Base-by-base conservation (phyloP, 1,140 invertebrate species). In the Hydropsyche tenuis region DNA sequence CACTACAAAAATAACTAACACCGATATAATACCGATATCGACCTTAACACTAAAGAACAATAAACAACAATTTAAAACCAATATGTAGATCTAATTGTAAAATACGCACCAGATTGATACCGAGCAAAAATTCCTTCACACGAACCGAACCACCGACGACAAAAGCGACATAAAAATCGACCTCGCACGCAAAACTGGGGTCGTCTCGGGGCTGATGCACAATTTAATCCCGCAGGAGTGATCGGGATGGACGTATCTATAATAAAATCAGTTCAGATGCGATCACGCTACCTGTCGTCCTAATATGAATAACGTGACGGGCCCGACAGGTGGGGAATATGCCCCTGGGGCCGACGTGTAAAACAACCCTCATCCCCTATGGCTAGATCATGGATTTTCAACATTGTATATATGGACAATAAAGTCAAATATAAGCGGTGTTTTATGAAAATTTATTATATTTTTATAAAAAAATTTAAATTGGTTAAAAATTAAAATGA, bases 241-340 rank as follows among this genome's bases (percentile, higher is more conserved):
- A 74, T 73, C 45, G 42, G 72, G 51, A 51, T 23, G 73, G 76
- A 75, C 76, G 64, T 73, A 77, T 77, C 76, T 73, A 69, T 77
- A 77, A 77, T 77, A 77, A 77, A 77, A 77, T 77, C 76, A 69
- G 76, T 71, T 74, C 65, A 20, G 71, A 71, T 70, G 60, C 70
- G 70, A 75, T 77, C 73, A 43, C 30, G 64, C 43, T 66, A 72
- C 70, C 68, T 69, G 73, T 72, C 73, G 63, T 71, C 76, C 76
- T 77, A 77, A 77, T 77, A 77, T 77, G 76, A 77, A 77, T 77
- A 77, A 77, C 76, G 74, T 75, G 76, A 75, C 76, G 62, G 60
- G 66, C 70, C 22, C 51, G 71, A 71, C 73, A 74, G 75, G 75
- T 73, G 71, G 53, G 53, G 43, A 56, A 64, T 64, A 64, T 43